phyloP scores from a whole-genome alignment of 2,113 vertebrate species.

The Thomomys bottae region DNA sequence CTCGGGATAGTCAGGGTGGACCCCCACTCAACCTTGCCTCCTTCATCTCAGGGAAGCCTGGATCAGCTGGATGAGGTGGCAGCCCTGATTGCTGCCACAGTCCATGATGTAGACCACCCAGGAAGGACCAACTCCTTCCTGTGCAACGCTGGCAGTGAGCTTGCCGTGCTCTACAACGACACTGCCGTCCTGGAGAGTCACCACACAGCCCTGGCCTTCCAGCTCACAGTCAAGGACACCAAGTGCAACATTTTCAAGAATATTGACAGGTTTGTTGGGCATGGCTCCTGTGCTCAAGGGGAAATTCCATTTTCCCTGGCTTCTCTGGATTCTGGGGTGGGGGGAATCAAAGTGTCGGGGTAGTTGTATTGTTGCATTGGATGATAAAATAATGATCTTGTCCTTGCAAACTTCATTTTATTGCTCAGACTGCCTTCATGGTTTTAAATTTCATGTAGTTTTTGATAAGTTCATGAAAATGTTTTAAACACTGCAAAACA shows the following conservation, averaged over 20 bases:
- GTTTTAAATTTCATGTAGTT: constrained; percentile 41
- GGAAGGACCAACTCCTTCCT: constrained; percentile 97
- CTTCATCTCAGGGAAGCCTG: constrained; percentile 89
- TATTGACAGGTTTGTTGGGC: constrained; percentile 90
- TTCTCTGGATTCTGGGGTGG: background rate
- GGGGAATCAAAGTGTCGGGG: background rate
- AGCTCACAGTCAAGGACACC: constrained; percentile 93
- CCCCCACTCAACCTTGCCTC: background rate
- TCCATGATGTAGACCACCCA: constrained; percentile 96
- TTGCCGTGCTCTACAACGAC: constrained; percentile 97
- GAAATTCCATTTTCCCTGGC: background rate
- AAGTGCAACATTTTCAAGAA: constrained; percentile 98
- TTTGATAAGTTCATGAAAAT: constrained; percentile 11
- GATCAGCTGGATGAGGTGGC: constrained; percentile 95
- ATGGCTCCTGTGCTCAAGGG: background rate
- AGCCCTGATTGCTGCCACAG: constrained; percentile 94
- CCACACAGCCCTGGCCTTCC: constrained; percentile 95
- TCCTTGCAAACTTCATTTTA: background rate
- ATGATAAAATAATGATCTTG: background rate
- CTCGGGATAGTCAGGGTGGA: background rate
- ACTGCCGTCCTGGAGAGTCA: constrained; percentile 96
- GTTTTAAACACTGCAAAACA: constrained; percentile 6
- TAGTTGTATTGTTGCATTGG: background rate
- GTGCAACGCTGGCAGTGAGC: constrained; percentile 96
- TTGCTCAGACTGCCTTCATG: background rate